Percentiles rank a stretch among this genome's conserved stretches.
These are phyloP conservation scores for Forbesichthys agassizii DNA, from an alignment of 2,113 vertebrate genomes.

Conservation along the genomic window DNA sequence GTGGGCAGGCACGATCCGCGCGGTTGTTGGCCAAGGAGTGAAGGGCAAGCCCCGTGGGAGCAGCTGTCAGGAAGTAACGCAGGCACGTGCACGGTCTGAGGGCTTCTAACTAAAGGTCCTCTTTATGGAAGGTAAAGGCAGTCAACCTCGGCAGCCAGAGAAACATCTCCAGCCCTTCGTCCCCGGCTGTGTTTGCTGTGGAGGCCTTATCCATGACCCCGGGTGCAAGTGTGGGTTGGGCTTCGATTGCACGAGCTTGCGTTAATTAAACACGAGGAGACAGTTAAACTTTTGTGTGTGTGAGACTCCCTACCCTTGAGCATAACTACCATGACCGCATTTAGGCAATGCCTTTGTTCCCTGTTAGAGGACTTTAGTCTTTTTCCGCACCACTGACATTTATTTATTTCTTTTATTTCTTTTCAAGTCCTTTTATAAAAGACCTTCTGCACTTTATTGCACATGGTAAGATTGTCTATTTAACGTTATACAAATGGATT, in stretches of 20 bases:
- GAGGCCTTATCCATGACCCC: slow-evolving; percentile 22
- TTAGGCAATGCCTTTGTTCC: slow-evolving; percentile 64
- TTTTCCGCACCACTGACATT: slow-evolving; percentile 22
- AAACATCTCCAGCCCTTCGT: slow-evolving; percentile 25
- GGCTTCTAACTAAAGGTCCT: slow-evolving; percentile 51
- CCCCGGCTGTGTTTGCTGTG: slow-evolving; percentile 21
- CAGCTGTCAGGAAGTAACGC: slow-evolving; percentile 53
- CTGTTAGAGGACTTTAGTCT: slow-evolving; percentile 61
- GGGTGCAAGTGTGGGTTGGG: slow-evolving; percentile 22
- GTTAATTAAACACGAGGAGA: slow-evolving; percentile 68
- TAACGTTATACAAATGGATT: not conserved
- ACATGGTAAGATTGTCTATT: not conserved
- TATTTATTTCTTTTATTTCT: slow-evolving; percentile 15
- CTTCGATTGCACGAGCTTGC: slow-evolving; percentile 35
- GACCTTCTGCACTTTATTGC: not conserved
- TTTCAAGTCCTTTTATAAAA: slow-evolving; percentile 14
- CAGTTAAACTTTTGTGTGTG: slow-evolving; percentile 52
- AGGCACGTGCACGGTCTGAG: slow-evolving; percentile 28
- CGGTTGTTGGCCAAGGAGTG: slow-evolving; percentile 39
- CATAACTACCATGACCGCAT: slow-evolving; percentile 48
- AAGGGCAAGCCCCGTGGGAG: slow-evolving; percentile 40
- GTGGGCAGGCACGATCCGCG: slow-evolving; percentile 27
- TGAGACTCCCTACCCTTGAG: slow-evolving; percentile 55
- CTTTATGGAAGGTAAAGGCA: slow-evolving; percentile 44
- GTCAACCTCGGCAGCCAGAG: slow-evolving; percentile 47